A percentile compares a stretch with the other conserved stretches of the same genome.
phyloP scores from a whole-genome alignment of 1,140 invertebrate genomes.

The Chironomus striatipennis region DNA sequence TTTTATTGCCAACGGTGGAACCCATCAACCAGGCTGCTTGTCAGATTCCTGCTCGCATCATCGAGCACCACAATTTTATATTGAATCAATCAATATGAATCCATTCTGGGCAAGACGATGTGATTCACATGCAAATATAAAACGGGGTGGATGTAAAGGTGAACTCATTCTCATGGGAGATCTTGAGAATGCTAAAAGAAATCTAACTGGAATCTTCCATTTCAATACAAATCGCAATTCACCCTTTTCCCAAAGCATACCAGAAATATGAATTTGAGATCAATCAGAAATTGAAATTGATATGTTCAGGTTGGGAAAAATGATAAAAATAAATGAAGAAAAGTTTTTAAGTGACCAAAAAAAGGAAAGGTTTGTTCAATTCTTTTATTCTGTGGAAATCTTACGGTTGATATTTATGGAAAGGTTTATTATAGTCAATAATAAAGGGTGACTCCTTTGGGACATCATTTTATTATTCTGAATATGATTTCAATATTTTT shows the following conservation, averaged over 20 bases:
- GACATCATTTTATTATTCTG: slow-evolving; percentile 13
- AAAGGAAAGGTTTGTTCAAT: neutral
- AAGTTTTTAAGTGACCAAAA: neutral
- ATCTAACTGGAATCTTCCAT: slow-evolving; percentile 7
- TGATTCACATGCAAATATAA: neutral
- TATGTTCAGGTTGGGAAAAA: neutral
- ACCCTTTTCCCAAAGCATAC: neutral
- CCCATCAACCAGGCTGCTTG: slow-evolving; percentile 26
- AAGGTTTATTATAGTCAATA: neutral
- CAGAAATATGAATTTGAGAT: neutral
- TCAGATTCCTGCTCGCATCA: slow-evolving; percentile 30
- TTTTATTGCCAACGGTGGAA: slow-evolving; percentile 39
- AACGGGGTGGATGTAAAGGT: neutral
- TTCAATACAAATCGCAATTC: slow-evolving; percentile 20
- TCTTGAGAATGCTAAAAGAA: neutral
- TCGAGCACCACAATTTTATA: slow-evolving; percentile 33
- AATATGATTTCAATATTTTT: neutral
- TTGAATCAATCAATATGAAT: slow-evolving; percentile 31
- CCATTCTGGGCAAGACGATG: neutral
- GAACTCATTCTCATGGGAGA: neutral
- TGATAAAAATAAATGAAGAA: neutral
- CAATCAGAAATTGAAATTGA: neutral
- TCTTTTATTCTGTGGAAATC: neutral
- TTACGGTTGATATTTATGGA: neutral
- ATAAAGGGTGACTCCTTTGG: neutral